A percentile compares a stretch with the other conserved stretches of the same genome.
Conservation (phyloP, 2,888 invertebrate genomes). For the Nebria brevicollis region DNA sequence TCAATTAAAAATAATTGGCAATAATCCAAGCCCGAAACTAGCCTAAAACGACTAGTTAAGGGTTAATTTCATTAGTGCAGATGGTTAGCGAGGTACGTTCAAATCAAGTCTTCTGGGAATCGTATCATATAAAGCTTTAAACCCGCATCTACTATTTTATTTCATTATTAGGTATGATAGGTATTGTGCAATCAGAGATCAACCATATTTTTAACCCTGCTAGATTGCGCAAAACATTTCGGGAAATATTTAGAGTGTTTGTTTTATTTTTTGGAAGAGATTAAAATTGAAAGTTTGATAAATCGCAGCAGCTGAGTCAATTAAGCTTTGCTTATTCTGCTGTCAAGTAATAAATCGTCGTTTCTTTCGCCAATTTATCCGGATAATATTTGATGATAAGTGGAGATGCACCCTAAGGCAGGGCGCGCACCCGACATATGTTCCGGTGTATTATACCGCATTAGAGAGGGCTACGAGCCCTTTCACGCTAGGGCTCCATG, state of each 20-base stretch:
- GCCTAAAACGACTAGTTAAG: not conserved
- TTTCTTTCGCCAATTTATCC: not conserved
- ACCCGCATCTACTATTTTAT: not conserved
- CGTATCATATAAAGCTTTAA: not conserved
- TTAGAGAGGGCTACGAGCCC: constrained; percentile 10
- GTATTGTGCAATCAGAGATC: no score
- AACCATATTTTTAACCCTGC: not conserved
- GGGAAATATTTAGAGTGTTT: no score
- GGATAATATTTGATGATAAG: constrained; percentile 10
- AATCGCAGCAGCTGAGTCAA: not conserved
- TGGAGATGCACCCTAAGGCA: constrained; percentile 12
- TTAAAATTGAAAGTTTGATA: no score
- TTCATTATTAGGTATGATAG: not conserved
- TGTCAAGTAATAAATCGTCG: not conserved
- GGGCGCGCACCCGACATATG: constrained; percentile 25
- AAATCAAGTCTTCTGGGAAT: not conserved
- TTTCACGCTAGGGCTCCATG: not conserved
- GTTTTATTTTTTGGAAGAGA: no score
- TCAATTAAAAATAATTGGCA: not conserved
- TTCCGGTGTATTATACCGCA: constrained; percentile 24
- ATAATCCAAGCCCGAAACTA: not conserved
- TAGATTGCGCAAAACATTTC: no score
- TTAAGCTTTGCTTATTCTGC: not conserved
- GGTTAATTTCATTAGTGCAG: not conserved
- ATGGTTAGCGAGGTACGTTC: not conserved